Evolutionary conservation across 2,113 vertebrate genomes (phyloP).

Genomic region (Lampris incognitus): DNA sequence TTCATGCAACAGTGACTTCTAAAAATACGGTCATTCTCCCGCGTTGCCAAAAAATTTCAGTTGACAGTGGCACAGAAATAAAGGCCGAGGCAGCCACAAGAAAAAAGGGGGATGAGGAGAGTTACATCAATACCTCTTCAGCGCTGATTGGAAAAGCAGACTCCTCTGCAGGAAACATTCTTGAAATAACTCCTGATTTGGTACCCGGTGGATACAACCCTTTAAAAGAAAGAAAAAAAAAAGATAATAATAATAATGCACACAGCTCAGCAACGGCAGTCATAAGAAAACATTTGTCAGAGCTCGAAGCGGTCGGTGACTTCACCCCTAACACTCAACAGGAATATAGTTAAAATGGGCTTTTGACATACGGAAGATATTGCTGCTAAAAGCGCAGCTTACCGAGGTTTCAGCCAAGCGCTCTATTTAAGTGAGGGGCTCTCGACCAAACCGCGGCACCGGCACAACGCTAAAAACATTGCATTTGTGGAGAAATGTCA

Average conservation of each 20-base stretch:
- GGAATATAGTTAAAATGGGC: constrained; percentile 47
- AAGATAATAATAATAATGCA: constrained; percentile 41
- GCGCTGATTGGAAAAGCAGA: constrained; percentile 74
- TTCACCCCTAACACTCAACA: constrained; percentile 57
- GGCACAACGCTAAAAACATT: constrained; percentile 37
- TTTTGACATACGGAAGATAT: constrained; percentile 39
- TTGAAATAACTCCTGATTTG: constrained; percentile 71
- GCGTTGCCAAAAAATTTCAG: not conserved
- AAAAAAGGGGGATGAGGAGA: constrained; percentile 21
- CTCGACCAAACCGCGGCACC: constrained; percentile 33
- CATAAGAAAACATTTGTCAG: constrained; percentile 72
- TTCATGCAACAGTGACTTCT: constrained; percentile 14
- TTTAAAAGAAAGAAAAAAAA: constrained; percentile 7
- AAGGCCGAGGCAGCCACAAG: constrained; percentile 16
- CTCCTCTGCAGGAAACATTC: constrained; percentile 70
- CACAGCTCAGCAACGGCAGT: constrained; percentile 49
- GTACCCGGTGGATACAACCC: constrained; percentile 42
- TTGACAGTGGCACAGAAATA: constrained; percentile 17
- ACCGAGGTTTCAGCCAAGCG: constrained; percentile 36
- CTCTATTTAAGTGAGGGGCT: constrained; percentile 19
- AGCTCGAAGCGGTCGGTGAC: constrained; percentile 59
- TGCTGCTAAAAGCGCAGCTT: constrained; percentile 56
- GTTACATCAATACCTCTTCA: constrained; percentile 32
- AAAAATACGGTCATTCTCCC: not conserved
- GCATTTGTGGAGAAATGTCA: constrained; percentile 33